phyloP scores from a whole-genome alignment of 2,797 vertebrate genomes.

The Cottoperca gobio region DNA sequence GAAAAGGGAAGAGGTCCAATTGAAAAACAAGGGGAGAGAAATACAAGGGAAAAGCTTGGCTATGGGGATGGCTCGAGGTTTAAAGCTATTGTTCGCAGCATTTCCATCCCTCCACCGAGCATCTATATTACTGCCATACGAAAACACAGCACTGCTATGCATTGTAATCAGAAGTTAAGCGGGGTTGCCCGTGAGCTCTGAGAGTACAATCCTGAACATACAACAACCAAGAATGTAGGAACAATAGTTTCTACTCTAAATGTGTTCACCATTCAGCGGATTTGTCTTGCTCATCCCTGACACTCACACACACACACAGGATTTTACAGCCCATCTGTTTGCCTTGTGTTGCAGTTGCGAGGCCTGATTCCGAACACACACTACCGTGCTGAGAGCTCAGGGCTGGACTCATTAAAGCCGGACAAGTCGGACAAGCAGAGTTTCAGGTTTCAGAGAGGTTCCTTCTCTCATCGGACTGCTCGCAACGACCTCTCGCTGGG shows the following conservation, averaged over 20 bases:
- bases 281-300: conserved; percentile 64
- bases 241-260: conserved; percentile 38
- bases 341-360: conserved; percentile 26
- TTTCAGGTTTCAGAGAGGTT: conserved; percentile 34
- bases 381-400: conserved; percentile 4
- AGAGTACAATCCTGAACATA: conserved; percentile 20
- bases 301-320: conserved; percentile 48
- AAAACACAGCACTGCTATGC: background rate
- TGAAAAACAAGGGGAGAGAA: conserved; percentile 28
- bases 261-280: conserved; percentile 30
- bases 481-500: conserved; percentile 19
- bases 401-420: conserved; percentile 5
- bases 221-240: conserved; percentile 43
- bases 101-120: conserved; percentile 15
- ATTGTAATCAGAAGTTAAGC: conserved; percentile 14
- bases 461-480: conserved; percentile 29
- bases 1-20: conserved; percentile 72
- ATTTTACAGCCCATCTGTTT: conserved; percentile 53
- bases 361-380: conserved; percentile 14
- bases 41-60: conserved; percentile 26
- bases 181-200: conserved; percentile 3
- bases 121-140: conserved; percentile 1
- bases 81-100: conserved; percentile 37
- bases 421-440: background rate
- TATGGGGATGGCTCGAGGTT: conserved; percentile 5